Evolutionary conservation across 2,113 vertebrate genomes (phyloP).

Genomic region (Pipa parva): DNA sequence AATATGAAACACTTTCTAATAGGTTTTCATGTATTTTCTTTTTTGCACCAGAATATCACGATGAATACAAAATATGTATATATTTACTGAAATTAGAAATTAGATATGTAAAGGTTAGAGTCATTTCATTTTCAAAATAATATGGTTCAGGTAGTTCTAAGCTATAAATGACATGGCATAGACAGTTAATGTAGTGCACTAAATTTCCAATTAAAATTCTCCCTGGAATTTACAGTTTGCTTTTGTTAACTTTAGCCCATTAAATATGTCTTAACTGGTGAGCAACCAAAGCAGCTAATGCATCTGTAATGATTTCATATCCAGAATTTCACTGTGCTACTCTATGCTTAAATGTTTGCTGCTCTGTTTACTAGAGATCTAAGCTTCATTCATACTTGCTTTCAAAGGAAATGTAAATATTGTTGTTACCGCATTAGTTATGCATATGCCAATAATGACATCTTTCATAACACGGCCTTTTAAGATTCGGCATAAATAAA

Average conservation of each 20-base stretch:
- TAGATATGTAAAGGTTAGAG: neutral
- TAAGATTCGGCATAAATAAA: no score
- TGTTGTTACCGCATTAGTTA: neutral
- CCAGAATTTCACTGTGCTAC: neutral
- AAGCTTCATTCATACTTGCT: no score
- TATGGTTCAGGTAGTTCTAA: constrained; percentile 1
- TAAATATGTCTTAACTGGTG: constrained; percentile 15
- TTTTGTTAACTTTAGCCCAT: neutral
- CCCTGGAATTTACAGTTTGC: constrained; percentile 18
- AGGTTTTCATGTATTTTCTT: no score
- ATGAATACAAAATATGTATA: no score
- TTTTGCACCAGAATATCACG: no score
- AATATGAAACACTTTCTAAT: no score
- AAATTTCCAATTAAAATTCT: constrained; percentile 29
- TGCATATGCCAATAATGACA: neutral
- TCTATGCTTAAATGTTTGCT: neutral
- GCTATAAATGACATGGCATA: neutral
- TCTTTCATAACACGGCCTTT: neutral
- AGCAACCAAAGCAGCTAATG: constrained; percentile 31
- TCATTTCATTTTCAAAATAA: neutral
- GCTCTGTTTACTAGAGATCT: neutral
- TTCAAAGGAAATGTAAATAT: neutral
- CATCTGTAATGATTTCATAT: constrained; percentile 3
- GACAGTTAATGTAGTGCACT: neutral
- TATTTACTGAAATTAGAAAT: neutral